Evolutionary conservation across 2,113 vertebrate species (phyloP).

Genomic region (Numida meleagris): DNA sequence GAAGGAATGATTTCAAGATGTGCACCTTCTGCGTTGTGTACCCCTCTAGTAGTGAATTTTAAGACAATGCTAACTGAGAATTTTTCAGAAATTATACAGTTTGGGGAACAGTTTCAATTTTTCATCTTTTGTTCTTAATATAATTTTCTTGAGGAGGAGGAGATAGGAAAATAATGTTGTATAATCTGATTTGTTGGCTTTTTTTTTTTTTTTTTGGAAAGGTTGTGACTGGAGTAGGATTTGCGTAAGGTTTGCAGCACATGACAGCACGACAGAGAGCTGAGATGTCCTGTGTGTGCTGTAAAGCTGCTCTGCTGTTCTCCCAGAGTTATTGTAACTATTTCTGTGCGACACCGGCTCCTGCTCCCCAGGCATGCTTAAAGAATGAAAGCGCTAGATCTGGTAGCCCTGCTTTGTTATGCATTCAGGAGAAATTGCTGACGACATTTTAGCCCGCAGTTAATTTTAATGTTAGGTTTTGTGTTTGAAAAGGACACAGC

Average conservation of each 20-base stretch:
- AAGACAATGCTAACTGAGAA: background rate
- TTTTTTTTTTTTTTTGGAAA: background rate
- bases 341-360: background rate
- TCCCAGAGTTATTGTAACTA: accelerated
- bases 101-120: background rate
- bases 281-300: background rate
- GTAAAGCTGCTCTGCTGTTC: accelerated
- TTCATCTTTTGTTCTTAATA: background rate
- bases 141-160: background rate
- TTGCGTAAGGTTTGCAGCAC: background rate
- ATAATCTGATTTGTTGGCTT: background rate
- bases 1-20: background rate
- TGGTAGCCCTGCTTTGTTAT: background rate
- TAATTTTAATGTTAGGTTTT: slow-evolving; percentile 30
- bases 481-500: background rate
- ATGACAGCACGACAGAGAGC: background rate
- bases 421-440: slow-evolving; percentile 10
- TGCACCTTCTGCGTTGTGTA: background rate
- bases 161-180: background rate
- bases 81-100: background rate
- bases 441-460: background rate
- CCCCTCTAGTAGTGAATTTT: background rate
- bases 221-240: background rate
- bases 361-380: accelerated
- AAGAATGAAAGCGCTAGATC: background rate